Base-by-base conservation (phyloP, 2,797 vertebrate genomes). In the Cuculus canorus region DNA sequence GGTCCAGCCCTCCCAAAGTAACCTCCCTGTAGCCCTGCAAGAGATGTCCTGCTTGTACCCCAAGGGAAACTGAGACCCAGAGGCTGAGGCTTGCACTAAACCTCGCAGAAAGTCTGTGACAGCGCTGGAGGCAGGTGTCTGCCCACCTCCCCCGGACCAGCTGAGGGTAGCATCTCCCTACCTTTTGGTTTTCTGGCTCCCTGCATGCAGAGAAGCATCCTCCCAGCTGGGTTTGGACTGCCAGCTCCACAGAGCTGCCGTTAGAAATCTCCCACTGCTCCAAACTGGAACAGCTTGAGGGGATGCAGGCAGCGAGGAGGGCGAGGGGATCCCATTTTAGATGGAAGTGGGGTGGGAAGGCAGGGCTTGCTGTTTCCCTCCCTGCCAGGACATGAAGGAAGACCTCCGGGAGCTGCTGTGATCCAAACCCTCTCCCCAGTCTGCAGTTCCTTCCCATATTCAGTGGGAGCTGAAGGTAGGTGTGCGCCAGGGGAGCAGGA, bases 181-280 rank as follows among this genome's bases (percentile, higher is more conserved):
- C 69, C 73, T 28, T 28, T 22, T 4, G 66, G 43, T 32, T 32
- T 17, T 10, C 25, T 4, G 33, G 48, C 68, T 73, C 25, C 37
- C 21, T 3, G 8, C 0, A 2, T 3, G 27, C 19, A 11, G 33
- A 56, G 43, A 4, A 23, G 25, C 22, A 3, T 3, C 59, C 30
- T 45, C 19, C n/a, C 1, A 0, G 8, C 7, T 12, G 4, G 43
- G 11, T 41, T 32, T 25, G 82, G 65, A 81, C 73, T 23, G 24
- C 37, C 37, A 7, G n/a, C 19, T 33, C 2, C 0, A 3, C n/a
- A 3, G 61, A 16, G 56, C 37, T 5, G 24, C 0, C 4, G 3
- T 3, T 4, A 12, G 10, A 1, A 18, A 28, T 7, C 14, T 21
- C 48, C 18, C 4, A 2, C 71, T 12, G 61, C 71, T 33, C 52